Evolutionary conservation across 2,113 vertebrate species (phyloP), one percentile per base, ranked within the genome.

Genomic region (Erinaceus europaeus): DNA sequence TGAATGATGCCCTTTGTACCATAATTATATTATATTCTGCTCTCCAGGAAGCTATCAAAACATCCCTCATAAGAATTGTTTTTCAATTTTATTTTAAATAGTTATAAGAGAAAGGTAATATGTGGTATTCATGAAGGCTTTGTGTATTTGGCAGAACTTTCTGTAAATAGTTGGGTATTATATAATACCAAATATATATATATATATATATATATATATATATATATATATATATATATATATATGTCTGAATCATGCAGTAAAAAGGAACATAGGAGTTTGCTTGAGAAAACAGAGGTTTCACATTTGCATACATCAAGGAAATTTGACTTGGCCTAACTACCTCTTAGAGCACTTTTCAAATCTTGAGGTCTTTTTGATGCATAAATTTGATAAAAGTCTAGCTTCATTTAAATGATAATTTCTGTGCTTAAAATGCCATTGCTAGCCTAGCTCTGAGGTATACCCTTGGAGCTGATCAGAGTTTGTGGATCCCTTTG

Each of bases 21-120:
- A 1, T 85, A 52, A 79, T 74, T n/a, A 38, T 90, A 93, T 84
- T 14, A 80, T 25, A 85, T 86, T 53, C 82, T 38, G 64, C 44
- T 46, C 42, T 94, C 92, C 82, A 69, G 44, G 50, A 79, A 96
- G 90, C 79, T 88, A 90, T 86, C 93, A 86, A 95, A 95, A 90
- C 76, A 93, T 29, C 90, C 68, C 84, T 29, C 59, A 84, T 67
- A 68, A 91, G 55, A 88, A 65, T 84, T 78, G 84, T 79, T 91
- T 86, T 68, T 46, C 65, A 71, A 86, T 88, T 84, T 65, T 72
- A 36, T 92, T 92, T 93, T 92, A 65, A 88, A 84, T 61, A 46
- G 59, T 71, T 84, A 75, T 74, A 61, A 77, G 87, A 93, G 67
- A 93, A 87, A 87, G n/a, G 82, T 67, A 91, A 81, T 64, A 57